phyloP scores from a whole-genome alignment of 1,140 invertebrate genomes.

The Ylistrum balloti region DNA sequence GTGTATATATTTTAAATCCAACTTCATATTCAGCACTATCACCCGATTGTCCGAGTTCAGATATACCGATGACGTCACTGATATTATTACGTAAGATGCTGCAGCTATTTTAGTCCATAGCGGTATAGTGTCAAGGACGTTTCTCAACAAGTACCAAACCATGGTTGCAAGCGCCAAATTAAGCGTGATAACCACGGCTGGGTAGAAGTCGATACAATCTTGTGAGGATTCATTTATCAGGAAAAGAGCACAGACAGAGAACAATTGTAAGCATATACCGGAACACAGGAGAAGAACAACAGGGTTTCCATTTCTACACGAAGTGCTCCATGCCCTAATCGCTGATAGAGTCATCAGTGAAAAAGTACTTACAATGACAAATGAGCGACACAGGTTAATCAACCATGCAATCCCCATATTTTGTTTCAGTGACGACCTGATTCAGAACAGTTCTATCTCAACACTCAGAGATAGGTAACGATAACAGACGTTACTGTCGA shows the following conservation, averaged over 20 bases:
- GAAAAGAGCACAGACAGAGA: not conserved
- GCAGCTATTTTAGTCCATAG: not conserved
- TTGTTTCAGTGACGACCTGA: no score
- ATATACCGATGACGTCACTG: not conserved
- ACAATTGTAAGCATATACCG: not conserved
- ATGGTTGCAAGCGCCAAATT: not conserved
- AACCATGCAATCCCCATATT: no score
- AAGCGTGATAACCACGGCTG: not conserved
- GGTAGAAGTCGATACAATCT: not conserved
- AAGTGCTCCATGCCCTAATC: not conserved
- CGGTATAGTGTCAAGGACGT: not conserved
- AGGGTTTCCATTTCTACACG: not conserved
- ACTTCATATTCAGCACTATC: not conserved
- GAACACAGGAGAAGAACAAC: not conserved
- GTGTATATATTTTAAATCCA: not conserved
- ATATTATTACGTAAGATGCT: not conserved
- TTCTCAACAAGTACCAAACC: not conserved
- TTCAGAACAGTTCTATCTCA: no score
- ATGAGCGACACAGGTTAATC: no score
- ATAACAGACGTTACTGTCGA: no score
- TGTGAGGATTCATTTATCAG: not conserved
- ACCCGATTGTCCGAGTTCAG: not conserved
- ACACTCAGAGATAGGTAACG: no score
- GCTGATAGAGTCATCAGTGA: no score
- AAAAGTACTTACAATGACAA: no score